Evolutionary conservation across 2,113 vertebrate genomes (phyloP).

Genomic region (Anguilla japonica): DNA sequence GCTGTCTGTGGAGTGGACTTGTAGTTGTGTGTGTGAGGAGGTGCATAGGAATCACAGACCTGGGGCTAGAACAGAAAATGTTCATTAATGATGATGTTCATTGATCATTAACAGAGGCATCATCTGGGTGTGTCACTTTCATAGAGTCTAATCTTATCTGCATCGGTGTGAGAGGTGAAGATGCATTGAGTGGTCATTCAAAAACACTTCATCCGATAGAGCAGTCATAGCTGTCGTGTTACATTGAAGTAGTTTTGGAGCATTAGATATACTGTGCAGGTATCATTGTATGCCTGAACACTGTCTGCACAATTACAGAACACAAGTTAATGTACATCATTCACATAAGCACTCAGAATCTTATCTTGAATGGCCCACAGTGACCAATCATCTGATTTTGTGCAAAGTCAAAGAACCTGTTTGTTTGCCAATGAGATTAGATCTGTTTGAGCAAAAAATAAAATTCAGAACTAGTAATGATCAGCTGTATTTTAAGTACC

Average conservation of each 20-base stretch:
- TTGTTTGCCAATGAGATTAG: background rate
- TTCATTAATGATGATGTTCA: background rate
- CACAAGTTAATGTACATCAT: background rate
- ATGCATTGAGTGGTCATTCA: background rate
- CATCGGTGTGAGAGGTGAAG: background rate
- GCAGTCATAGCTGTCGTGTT: no score
- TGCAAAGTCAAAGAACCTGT: background rate
- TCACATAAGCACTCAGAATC: background rate
- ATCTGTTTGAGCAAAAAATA: background rate
- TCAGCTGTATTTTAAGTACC: constrained; percentile 39
- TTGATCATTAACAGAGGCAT: background rate
- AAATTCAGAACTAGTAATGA: background rate
- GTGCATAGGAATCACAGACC: background rate
- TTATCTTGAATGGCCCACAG: background rate
- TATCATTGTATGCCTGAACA: no score
- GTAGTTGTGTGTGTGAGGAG: background rate
- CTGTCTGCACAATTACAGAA: no score
- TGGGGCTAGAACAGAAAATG: background rate
- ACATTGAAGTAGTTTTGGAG: no score
- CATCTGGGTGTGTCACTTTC: background rate
- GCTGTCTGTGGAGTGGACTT: background rate
- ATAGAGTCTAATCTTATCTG: background rate
- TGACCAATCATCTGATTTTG: background rate
- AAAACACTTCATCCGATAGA: no score
- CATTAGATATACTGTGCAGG: no score